A percentile compares a stretch with the other conserved stretches of the same genome.
These are phyloP conservation scores for Mallateleia sp. DNA, from an alignment of 2,888 invertebrate genomes.

Conservation along the genomic window DNA sequence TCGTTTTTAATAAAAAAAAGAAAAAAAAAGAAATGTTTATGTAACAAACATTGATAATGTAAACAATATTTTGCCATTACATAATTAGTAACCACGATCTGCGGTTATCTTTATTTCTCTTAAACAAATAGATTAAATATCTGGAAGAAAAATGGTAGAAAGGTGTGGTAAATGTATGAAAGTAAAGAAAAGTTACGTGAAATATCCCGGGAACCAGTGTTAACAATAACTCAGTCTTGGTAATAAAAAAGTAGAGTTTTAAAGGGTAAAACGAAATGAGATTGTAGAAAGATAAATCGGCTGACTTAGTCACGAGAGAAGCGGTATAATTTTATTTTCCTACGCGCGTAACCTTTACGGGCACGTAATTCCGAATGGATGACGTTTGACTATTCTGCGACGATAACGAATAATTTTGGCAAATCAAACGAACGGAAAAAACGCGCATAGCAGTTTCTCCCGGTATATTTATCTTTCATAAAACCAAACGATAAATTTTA, in stretches of 20 bases:
- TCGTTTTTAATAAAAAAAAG: too few species aligned
- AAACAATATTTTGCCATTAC: too few species aligned
- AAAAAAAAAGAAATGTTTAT: too few species aligned
- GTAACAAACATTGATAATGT: too few species aligned
- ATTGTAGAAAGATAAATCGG: constrained; percentile 27
- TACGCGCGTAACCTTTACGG: neutral
- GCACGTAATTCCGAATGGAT: neutral
- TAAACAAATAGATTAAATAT: too few species aligned
- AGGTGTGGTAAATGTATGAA: too few species aligned
- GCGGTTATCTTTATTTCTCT: too few species aligned
- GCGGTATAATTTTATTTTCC: constrained; percentile 35
- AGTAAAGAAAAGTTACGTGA: too few species aligned
- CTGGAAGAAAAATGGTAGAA: too few species aligned
- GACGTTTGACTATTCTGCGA: neutral
- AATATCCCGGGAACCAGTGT: too few species aligned
- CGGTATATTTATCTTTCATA: neutral
- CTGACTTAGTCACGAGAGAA: constrained; percentile 40
- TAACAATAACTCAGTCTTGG: too few species aligned
- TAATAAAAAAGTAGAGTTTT: constrained; percentile 1
- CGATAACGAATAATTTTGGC: neutral
- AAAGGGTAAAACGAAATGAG: neutral
- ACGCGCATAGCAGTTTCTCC: neutral
- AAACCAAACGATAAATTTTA: constrained; percentile 10
- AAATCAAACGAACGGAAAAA: neutral
- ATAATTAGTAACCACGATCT: too few species aligned